Percentiles rank a stretch among this genome's conserved stretches.
phyloP scores from a whole-genome alignment of 2,888 invertebrate species.

The Hartigia nigra region DNA sequence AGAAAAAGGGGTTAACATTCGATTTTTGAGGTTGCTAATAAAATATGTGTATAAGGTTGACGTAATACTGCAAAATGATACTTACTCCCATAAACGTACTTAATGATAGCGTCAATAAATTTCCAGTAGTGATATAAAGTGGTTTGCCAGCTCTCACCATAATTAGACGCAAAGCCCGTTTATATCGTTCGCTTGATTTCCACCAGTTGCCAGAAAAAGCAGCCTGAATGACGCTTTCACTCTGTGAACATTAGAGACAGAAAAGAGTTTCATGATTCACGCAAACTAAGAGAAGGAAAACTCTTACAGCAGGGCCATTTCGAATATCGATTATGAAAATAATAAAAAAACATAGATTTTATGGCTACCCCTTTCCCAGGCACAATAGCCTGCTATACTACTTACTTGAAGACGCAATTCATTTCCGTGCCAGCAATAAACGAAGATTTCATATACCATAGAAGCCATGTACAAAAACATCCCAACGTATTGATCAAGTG shows the following conservation, averaged over 20 bases:
- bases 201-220: conserved; percentile 50
- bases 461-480: neutral
- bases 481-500: neutral
- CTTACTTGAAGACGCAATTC: neutral
- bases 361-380: neutral
- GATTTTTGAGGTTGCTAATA: neutral
- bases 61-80: conserved; percentile 4
- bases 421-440: neutral
- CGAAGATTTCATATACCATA: neutral
- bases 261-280: neutral
- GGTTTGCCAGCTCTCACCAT: conserved; percentile 44
- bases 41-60: neutral
- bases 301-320: neutral
- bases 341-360: neutral
- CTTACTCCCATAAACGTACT: conserved; percentile 49
- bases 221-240: conserved; percentile 37
- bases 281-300: neutral
- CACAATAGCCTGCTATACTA: neutral
- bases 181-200: conserved; percentile 40
- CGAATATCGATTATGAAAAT: neutral
- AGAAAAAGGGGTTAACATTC: conserved; percentile 16
- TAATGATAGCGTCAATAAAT: conserved; percentile 44
- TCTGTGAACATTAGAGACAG: conserved; percentile 33
- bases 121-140: conserved; percentile 42
- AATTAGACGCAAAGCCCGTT: conserved; percentile 39